A percentile compares a stretch with the other conserved stretches of the same genome.
These are phyloP conservation scores for Corvus moneduloides DNA, from an alignment of 2,113 vertebrate genomes.

Conservation along the genomic window DNA sequence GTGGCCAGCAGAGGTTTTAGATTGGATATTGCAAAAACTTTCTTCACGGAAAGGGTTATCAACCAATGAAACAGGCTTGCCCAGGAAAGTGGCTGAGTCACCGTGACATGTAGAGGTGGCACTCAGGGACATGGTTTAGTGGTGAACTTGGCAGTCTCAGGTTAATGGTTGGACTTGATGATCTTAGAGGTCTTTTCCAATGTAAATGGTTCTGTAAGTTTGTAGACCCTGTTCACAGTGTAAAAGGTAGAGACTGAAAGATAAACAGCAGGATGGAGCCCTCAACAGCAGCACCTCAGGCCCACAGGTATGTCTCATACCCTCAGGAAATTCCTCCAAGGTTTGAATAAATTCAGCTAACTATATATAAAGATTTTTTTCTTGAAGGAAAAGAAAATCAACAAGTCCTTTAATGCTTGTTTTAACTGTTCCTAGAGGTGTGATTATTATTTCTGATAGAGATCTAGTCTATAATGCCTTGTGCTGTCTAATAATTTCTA, in stretches of 20 bases:
- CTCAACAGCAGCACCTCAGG: background rate
- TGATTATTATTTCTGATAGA: background rate
- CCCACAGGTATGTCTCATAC: conserved; percentile 34
- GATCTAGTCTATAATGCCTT: background rate
- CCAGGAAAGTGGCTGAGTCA: background rate
- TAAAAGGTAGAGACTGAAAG: background rate
- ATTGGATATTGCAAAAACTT: background rate
- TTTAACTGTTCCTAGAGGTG: background rate
- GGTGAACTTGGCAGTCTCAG: background rate
- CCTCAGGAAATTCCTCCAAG: background rate
- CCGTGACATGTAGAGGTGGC: background rate
- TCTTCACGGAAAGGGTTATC: background rate
- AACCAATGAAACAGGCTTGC: background rate
- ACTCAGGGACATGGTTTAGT: background rate
- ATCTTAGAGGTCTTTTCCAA: background rate
- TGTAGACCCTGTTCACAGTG: background rate
- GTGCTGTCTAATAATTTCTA: background rate
- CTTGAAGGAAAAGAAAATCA: background rate
- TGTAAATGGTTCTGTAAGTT: background rate
- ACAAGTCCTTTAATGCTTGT: background rate
- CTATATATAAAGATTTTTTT: background rate
- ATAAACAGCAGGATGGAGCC: conserved; percentile 22
- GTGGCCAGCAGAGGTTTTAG: background rate
- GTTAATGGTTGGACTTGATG: background rate
- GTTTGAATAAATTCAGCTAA: background rate